Evolutionary conservation across 2,888 invertebrate genomes (phyloP).

Genomic region (Thera britannica): DNA sequence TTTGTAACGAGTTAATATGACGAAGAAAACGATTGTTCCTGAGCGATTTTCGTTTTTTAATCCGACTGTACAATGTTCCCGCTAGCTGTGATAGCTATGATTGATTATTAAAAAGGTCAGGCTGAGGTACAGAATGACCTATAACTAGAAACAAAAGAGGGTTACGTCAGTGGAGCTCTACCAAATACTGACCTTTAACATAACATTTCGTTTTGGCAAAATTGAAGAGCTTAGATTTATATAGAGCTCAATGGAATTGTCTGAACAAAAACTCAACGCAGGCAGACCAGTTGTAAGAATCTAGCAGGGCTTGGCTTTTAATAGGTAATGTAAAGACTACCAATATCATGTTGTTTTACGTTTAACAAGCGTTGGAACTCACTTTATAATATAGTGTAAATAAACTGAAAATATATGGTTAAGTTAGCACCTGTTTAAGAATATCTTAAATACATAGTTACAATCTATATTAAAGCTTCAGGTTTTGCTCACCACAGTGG

Average conservation of each 20-base stretch:
- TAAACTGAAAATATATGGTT: slow-evolving; percentile 9
- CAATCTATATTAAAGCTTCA: slow-evolving; percentile 76
- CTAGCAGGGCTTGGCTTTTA: no score
- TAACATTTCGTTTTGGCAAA: background rate
- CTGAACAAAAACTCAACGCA: no score
- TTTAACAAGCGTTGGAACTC: background rate
- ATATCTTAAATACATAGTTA: slow-evolving; percentile 51
- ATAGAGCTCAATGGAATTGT: no score
- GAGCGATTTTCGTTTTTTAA: background rate
- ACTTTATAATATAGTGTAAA: background rate
- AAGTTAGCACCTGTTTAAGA: slow-evolving; percentile 55
- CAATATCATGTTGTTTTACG: no score
- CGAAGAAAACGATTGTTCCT: no score
- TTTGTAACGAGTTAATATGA: no score
- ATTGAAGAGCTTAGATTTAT: background rate
- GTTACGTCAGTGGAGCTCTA: background rate
- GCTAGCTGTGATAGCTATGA: slow-evolving; percentile 29
- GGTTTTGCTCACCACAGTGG: slow-evolving; percentile 64
- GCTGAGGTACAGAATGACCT: slow-evolving; percentile 26
- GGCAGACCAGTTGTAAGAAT: no score
- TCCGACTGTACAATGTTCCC: slow-evolving; percentile 11
- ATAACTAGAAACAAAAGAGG: slow-evolving; percentile 19
- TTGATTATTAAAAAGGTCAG: slow-evolving; percentile 39
- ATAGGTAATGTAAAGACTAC: no score
- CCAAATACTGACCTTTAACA: background rate